phyloP scores from a whole-genome alignment of 23 tunicate genomes.

The Clavelina lepadiformis region DNA sequence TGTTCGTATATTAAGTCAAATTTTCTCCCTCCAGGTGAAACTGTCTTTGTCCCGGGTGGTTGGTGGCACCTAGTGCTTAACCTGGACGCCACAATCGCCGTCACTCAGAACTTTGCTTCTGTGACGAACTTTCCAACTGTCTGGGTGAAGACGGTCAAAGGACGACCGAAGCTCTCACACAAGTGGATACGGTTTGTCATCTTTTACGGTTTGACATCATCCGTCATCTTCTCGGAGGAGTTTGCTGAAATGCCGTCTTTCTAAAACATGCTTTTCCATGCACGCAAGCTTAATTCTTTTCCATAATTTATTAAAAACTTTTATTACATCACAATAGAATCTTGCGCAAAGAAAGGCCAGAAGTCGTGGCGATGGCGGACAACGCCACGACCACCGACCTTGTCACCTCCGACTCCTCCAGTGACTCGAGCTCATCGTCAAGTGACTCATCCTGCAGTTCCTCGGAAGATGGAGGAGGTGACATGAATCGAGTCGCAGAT shows the following conservation, averaged over 20 bases:
- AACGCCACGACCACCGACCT: constrained; percentile 14
- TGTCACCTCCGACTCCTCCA: constrained; percentile 58
- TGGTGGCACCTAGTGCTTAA: constrained; percentile 99
- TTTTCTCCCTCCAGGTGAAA: too few species aligned
- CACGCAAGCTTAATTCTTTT: too few species aligned
- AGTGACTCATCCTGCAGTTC: constrained; percentile 75
- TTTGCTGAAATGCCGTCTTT: too few species aligned
- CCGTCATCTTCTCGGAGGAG: too few species aligned
- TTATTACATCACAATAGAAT: too few species aligned
- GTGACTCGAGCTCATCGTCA: constrained; percentile 63
- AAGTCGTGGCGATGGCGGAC: constrained; percentile 74
- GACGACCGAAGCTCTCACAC: constrained; percentile 82
- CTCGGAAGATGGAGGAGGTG: constrained; percentile 43
- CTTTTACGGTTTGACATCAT: background rate
- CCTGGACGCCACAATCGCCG: constrained; percentile 84
- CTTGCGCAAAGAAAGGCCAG: constrained; percentile 90
- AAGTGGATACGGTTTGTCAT: constrained; percentile 85
- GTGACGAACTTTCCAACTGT: constrained; percentile 87
- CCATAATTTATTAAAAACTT: background rate
- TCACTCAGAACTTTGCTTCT: constrained; percentile 98
- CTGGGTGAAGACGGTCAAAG: constrained; percentile 96
- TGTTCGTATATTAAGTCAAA: too few species aligned
- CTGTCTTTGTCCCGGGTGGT: constrained; percentile 93
- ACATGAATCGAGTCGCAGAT: too few species aligned
- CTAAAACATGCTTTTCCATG: too few species aligned